phyloP scores from a whole-genome alignment of 2,113 vertebrate species.

The Varanus salvator region DNA sequence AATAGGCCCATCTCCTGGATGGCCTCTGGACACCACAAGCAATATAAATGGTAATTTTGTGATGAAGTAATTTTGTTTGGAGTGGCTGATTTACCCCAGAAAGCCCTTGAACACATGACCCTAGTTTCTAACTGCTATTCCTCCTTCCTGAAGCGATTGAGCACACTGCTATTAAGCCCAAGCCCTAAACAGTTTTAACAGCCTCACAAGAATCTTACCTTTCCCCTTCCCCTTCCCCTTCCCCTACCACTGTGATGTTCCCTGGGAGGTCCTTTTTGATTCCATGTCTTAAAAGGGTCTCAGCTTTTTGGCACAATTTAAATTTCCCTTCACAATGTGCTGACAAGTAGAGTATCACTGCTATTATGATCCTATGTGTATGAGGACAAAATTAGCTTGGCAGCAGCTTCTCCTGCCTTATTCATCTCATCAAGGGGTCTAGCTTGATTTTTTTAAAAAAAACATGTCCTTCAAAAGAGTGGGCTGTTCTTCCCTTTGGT shows the following conservation, averaged over 20 bases:
- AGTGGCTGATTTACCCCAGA: slow-evolving; percentile 22
- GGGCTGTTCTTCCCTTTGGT: neutral
- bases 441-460: neutral
- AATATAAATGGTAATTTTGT: slow-evolving; percentile 46
- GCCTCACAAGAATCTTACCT: neutral
- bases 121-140: neutral
- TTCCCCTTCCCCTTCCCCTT: neutral
- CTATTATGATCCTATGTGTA: slow-evolving; percentile 1
- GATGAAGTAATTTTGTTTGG: slow-evolving; percentile 33
- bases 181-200: slow-evolving; percentile 6
- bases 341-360: neutral
- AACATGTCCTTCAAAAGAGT: neutral
- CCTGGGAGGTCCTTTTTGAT: slow-evolving; percentile 6
- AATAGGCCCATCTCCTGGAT: slow-evolving; percentile 28
- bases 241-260: neutral
- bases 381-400: slow-evolving; percentile 28
- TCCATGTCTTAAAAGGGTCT: neutral
- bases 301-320: neutral
- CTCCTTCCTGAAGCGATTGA: slow-evolving; percentile 13
- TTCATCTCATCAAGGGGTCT: neutral
- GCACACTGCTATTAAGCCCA: neutral
- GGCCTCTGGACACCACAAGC: slow-evolving; percentile 29
- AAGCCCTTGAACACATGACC: slow-evolving; percentile 28
- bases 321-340: slow-evolving; percentile 13
- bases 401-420: neutral